Conservation (phyloP, 1,140 invertebrate species). For the Goniozus legneri region DNA sequence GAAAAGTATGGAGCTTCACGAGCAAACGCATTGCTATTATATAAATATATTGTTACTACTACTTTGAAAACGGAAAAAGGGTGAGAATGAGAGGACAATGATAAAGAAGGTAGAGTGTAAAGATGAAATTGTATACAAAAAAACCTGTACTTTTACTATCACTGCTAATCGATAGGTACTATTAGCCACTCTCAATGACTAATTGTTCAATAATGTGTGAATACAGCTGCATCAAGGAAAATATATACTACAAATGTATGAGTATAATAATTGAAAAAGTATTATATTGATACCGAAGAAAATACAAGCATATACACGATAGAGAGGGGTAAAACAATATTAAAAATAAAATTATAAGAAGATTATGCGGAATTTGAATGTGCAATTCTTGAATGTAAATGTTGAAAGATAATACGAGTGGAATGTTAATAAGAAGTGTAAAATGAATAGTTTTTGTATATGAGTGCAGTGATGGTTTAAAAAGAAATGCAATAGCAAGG, state of each 20-base stretch:
- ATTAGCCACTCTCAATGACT: slow-evolving; percentile 21
- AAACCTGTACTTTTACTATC: slow-evolving; percentile 24
- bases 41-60: slow-evolving; percentile 10
- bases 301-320: neutral
- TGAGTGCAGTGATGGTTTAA: slow-evolving; percentile 16
- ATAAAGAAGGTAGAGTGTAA: neutral
- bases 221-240: slow-evolving; percentile 5
- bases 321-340: slow-evolving; percentile 1
- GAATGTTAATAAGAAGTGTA: neutral
- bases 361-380: neutral
- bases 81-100: too few relatives aligned
- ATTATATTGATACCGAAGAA: too few relatives aligned
- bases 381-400: neutral
- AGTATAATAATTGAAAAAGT: slow-evolving; percentile 11
- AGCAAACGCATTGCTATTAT: neutral
- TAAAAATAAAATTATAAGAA: neutral
- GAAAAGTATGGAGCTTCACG: slow-evolving; percentile 4
- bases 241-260: too few relatives aligned
- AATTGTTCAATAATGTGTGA: slow-evolving; percentile 17
- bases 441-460: slow-evolving; percentile 42
- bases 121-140: too few relatives aligned
- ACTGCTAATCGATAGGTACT: slow-evolving; percentile 26
- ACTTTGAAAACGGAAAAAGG: slow-evolving; percentile 15
- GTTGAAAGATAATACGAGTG: slow-evolving; percentile 2
- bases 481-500: slow-evolving; percentile 15